These are phyloP conservation scores for Cephus spinipes DNA, from an alignment of 2,888 invertebrate species.

Conservation along the genomic window DNA sequence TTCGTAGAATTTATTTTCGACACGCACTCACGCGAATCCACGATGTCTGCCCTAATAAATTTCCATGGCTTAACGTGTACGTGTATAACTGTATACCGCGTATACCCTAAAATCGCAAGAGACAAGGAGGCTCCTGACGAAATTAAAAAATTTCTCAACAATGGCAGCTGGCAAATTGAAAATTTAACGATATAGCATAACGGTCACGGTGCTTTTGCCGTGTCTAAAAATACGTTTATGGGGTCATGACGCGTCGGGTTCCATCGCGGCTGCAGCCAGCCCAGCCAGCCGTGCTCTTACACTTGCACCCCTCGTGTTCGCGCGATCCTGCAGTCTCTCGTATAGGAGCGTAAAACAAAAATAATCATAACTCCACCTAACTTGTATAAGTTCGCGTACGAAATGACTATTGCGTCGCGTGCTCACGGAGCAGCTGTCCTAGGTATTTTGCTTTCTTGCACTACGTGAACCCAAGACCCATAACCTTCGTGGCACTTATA, in stretches of 20 bases:
- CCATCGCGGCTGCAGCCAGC: constrained; percentile 11
- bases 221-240: constrained; percentile 61
- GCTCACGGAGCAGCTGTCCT: constrained; percentile 40
- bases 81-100: not conserved
- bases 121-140: not conserved
- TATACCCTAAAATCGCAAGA: too few species aligned
- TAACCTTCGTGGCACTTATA: too few species aligned
- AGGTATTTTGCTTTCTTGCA: too few species aligned
- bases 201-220: constrained; percentile 21
- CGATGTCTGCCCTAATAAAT: too few species aligned
- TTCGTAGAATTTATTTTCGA: too few species aligned
- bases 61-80: too few species aligned
- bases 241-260: constrained; percentile 44
- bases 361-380: constrained; percentile 44
- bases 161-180: constrained; percentile 38
- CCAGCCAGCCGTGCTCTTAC: not conserved
- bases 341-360: too few species aligned
- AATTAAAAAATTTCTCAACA: constrained; percentile 28
- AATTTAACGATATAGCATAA: constrained; percentile 43
- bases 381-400: constrained; percentile 43
- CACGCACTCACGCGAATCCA: too few species aligned
- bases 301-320: too few species aligned
- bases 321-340: too few species aligned
- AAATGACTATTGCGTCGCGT: constrained; percentile 48
- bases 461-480: too few species aligned